Percentiles rank a stretch among this genome's conserved stretches.
These are phyloP conservation scores for Sebastes hopkinsi DNA, from an alignment of 2,797 vertebrate genomes.

Conservation along the genomic window DNA sequence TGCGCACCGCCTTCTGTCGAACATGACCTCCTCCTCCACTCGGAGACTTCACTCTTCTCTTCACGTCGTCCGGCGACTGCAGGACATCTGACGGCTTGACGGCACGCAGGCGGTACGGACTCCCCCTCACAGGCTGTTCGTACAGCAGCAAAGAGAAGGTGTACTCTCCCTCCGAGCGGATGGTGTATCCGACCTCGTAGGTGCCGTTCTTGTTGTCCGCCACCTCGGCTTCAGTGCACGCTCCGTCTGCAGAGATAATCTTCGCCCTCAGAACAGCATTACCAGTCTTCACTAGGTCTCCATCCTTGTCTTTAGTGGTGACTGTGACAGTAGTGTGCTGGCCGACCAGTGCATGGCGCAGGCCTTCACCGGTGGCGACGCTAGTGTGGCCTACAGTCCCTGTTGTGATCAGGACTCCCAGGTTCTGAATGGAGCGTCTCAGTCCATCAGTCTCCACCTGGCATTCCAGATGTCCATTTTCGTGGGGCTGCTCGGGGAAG, in stretches of 20 bases:
- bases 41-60: conserved; percentile 93
- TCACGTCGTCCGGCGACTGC: conserved; percentile 92
- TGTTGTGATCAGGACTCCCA: conserved; percentile 92
- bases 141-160: conserved; percentile 89
- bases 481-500: conserved; percentile 90
- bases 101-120: conserved; percentile 88
- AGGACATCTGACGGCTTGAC: conserved; percentile 89
- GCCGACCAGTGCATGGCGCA: conserved; percentile 90
- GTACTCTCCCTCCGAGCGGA: conserved; percentile 89
- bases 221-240: conserved; percentile 83
- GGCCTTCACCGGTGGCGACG: conserved; percentile 92
- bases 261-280: conserved; percentile 88
- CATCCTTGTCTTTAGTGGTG: conserved; percentile 96
- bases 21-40: conserved; percentile 92
- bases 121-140: conserved; percentile 89
- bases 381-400: conserved; percentile 90
- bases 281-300: conserved; percentile 90
- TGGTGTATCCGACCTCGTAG: conserved; percentile 91
- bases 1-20: conserved; percentile 92
- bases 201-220: conserved; percentile 96
- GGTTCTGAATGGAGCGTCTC: conserved; percentile 92
- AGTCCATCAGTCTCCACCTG: conserved; percentile 91
- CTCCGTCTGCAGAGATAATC: conserved; percentile 83
- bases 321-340: conserved; percentile 90
- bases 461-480: conserved; percentile 92